Conservation (phyloP, 1,140 invertebrate genomes). For the Drosophila sechellia region DNA sequence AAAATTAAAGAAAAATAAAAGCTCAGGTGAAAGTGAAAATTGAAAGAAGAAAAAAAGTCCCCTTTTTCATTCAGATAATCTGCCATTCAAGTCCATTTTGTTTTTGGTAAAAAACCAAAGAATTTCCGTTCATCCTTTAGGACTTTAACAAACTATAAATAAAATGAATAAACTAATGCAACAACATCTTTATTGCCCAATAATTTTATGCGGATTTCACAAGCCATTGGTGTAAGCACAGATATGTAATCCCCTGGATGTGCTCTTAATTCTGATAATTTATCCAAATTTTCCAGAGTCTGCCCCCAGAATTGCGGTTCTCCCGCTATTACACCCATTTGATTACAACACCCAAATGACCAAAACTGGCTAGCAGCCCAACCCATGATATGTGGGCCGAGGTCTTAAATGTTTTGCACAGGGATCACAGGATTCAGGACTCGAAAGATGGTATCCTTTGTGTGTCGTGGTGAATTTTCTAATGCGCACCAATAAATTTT, state of each 20-base stretch:
- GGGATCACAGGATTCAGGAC: background rate
- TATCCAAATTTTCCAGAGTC: background rate
- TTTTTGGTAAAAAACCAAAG: too few relatives aligned
- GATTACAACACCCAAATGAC: constrained; percentile 58
- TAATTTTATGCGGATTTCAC: background rate
- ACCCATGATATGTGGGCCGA: constrained; percentile 7
- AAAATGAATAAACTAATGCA: background rate
- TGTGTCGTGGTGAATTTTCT: constrained; percentile 57
- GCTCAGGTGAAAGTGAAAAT: background rate
- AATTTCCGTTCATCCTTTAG: too few relatives aligned
- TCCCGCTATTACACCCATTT: constrained; percentile 25
- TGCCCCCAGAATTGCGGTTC: background rate
- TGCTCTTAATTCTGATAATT: background rate
- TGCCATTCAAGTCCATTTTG: too few relatives aligned
- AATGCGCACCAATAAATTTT: constrained; percentile 61
- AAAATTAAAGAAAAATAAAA: background rate
- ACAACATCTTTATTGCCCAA: background rate
- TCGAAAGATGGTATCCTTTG: constrained; percentile 1
- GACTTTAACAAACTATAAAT: background rate
- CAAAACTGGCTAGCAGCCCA: background rate
- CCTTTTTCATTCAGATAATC: background rate
- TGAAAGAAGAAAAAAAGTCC: too few relatives aligned
- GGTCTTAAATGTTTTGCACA: constrained; percentile 34
- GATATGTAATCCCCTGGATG: background rate
- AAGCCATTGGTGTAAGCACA: background rate